A percentile compares a stretch with the other conserved stretches of the same genome.
Evolutionary conservation across 2,888 invertebrate genomes (phyloP).

Genomic region (Cephus pulcher): DNA sequence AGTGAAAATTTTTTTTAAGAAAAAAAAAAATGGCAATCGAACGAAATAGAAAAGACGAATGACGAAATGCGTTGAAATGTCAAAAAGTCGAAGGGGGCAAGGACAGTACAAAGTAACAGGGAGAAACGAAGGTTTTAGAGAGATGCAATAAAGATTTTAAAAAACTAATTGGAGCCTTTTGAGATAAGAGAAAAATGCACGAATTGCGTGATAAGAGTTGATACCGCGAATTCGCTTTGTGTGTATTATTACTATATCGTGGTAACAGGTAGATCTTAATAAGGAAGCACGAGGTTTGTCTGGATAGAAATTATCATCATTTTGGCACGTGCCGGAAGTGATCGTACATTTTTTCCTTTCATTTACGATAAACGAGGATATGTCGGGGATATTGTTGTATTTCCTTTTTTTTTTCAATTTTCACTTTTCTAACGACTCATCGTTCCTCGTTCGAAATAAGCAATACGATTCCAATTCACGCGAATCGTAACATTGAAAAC

Average conservation of each 20-base stretch:
- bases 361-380: constrained; percentile 31
- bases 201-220: constrained; percentile 6
- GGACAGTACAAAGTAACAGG: not conserved
- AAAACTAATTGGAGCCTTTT: not conserved
- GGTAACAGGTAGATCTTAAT: not conserved
- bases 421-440: not conserved
- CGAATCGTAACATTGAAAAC: not conserved
- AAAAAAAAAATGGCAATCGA: not conserved
- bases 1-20: not conserved
- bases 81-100: not conserved
- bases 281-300: constrained; percentile 8
- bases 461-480: not conserved
- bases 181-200: constrained; percentile 6
- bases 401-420: not conserved
- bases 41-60: not conserved
- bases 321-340: constrained; percentile 48
- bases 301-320: constrained; percentile 14
- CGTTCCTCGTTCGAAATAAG: not conserved
- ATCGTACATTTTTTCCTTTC: constrained; percentile 19
- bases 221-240: not conserved
- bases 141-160: not conserved
- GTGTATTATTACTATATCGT: not conserved
- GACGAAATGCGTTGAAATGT: not conserved
- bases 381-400: constrained; percentile 11
- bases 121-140: not conserved